These are phyloP conservation scores for Tringa solitaria DNA, from an alignment of 2,113 vertebrate genomes.

Conservation along the genomic window DNA sequence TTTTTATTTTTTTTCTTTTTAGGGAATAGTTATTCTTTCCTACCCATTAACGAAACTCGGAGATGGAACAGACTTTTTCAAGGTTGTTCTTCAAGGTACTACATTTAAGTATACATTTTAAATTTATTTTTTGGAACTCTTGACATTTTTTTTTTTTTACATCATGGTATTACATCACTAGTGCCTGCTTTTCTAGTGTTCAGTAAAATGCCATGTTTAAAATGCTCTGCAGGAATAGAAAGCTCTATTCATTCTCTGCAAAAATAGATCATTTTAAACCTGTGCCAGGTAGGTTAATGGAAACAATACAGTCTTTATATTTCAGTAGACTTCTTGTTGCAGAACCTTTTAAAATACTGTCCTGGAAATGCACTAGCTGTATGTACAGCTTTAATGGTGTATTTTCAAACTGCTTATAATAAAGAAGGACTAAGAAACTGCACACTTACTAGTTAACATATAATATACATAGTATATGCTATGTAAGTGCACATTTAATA, in stretches of 20 bases:
- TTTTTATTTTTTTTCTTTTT: neutral
- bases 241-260: neutral
- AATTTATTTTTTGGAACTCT: neutral
- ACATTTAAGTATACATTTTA: neutral
- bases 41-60: constrained; percentile 48
- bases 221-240: neutral
- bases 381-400: neutral
- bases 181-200: neutral
- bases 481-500: neutral
- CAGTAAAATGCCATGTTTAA: neutral
- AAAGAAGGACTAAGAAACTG: neutral
- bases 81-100: constrained; percentile 72
- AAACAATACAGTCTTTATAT: neutral
- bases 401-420: neutral
- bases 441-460: neutral
- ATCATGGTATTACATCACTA: neutral
- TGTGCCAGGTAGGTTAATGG: neutral
- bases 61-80: constrained; percentile 66
- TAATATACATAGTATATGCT: neutral
- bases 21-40: constrained; percentile 63
- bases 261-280: neutral
- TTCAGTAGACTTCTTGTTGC: neutral
- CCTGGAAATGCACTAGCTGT: neutral
- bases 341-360: neutral
- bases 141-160: neutral